Evolutionary conservation across 2,797 vertebrate species (phyloP).

Genomic region (Lepidocolaptes lacrymiger): DNA sequence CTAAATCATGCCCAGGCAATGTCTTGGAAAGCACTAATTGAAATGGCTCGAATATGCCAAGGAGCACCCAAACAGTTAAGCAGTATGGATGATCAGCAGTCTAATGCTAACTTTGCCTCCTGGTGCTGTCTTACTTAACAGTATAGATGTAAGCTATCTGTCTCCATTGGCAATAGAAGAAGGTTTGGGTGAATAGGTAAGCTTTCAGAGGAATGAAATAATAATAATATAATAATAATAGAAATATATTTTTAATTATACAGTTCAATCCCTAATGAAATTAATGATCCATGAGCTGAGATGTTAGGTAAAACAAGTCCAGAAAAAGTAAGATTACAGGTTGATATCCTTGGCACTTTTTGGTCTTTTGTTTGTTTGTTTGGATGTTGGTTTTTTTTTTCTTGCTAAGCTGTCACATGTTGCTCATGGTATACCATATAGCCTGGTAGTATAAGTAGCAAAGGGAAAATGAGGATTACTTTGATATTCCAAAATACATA

Average conservation of each 20-base stretch:
- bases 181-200: neutral
- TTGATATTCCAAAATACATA: neutral
- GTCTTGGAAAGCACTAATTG: neutral
- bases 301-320: neutral
- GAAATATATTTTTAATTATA: neutral
- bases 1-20: neutral
- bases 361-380: rapidly evolving
- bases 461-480: neutral
- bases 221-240: too few species aligned
- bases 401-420: neutral
- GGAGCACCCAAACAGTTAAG: neutral
- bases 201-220: neutral
- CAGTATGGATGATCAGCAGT: neutral
- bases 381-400: neutral
- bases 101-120: neutral
- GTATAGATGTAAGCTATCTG: neutral
- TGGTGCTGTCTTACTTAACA: neutral
- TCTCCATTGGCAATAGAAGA: neutral
- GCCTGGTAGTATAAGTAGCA: neutral
- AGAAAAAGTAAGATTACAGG: neutral
- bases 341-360: neutral
- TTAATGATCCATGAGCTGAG: neutral
- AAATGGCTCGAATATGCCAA: neutral
- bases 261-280: neutral
- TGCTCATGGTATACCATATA: neutral